A percentile compares a stretch with the other conserved stretches of the same genome.
phyloP scores from a whole-genome alignment of 2,797 vertebrate genomes.

The Taeniopygia guttata region DNA sequence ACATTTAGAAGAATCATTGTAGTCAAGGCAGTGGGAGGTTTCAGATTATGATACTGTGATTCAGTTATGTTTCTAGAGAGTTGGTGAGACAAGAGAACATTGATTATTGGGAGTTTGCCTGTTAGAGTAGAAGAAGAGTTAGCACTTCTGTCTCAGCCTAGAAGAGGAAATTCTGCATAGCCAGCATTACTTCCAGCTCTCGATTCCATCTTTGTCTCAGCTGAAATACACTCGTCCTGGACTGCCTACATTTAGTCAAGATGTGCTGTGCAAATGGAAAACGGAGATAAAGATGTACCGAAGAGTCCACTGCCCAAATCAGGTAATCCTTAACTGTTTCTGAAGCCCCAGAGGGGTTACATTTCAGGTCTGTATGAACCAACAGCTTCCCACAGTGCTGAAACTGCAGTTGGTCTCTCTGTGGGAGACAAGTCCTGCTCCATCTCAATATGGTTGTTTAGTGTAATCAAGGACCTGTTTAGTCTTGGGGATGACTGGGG shows the following conservation, averaged over 20 bases:
- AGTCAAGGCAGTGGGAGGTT: background rate
- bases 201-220: constrained; percentile 61
- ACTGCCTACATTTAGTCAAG: constrained; percentile 91
- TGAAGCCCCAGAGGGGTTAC: background rate
- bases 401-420: background rate
- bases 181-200: background rate
- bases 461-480: background rate
- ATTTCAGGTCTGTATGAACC: background rate
- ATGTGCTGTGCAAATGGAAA: constrained; percentile 93
- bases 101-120: background rate
- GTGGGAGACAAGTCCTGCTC: background rate
- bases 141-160: background rate
- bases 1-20: background rate
- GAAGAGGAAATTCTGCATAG: background rate
- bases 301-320: constrained; percentile 91
- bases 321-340: constrained; percentile 74
- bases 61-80: background rate
- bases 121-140: background rate
- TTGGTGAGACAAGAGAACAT: background rate
- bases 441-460: background rate
- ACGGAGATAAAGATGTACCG: constrained; percentile 91
- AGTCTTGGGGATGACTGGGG: background rate
- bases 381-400: background rate
- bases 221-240: constrained; percentile 91
- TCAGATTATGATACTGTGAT: background rate